phyloP scores from a whole-genome alignment of 2,113 vertebrate species.

The Boulengeromyrus knoepffleri region DNA sequence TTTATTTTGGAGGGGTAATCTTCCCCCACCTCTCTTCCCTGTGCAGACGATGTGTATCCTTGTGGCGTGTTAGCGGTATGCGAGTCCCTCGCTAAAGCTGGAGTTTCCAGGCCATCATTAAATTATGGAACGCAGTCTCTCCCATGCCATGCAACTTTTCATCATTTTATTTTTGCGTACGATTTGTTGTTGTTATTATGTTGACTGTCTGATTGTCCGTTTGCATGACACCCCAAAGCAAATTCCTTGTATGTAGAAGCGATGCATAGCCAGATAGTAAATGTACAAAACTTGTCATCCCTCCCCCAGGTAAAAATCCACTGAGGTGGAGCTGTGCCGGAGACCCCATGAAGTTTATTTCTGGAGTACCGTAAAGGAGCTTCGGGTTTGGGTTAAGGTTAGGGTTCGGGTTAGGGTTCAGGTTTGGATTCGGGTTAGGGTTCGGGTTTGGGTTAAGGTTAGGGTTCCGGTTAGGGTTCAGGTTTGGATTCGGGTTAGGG shows the following conservation, averaged over 20 bases:
- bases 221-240: neutral
- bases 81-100: neutral
- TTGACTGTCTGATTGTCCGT: neutral
- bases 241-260: neutral
- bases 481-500: too few species aligned
- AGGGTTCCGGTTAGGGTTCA: too few species aligned
- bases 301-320: neutral
- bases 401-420: too few species aligned
- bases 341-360: neutral
- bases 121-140: neutral
- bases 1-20: neutral
- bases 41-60: neutral
- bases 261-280: neutral
- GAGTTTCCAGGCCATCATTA: conserved; percentile 6
- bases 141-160: neutral
- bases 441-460: too few species aligned
- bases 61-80: neutral
- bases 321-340: neutral
- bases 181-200: neutral
- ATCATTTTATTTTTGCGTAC: neutral
- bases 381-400: too few species aligned
- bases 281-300: neutral
- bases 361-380: neutral
- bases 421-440: too few species aligned
- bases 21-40: neutral